phyloP scores from a whole-genome alignment of 2,888 invertebrate genomes.

The Fragum sueziense region DNA sequence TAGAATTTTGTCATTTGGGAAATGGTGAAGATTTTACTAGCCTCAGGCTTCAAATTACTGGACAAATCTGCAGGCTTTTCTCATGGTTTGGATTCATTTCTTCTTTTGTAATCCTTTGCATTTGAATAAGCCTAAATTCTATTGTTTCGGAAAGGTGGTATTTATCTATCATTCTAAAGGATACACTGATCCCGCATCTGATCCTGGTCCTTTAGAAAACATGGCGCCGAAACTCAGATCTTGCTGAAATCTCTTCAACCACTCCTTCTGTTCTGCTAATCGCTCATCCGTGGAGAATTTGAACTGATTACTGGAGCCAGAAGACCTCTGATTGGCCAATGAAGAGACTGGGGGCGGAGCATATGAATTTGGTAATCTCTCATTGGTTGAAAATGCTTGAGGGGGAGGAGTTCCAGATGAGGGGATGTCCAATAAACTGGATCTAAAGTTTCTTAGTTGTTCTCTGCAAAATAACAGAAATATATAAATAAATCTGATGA shows the following conservation, averaged over 20 bases:
- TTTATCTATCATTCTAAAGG: conserved; percentile 60
- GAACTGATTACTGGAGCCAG: conserved; percentile 9
- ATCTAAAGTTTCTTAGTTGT: conserved; percentile 69
- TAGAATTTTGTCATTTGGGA: too few species aligned
- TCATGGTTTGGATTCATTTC: too few species aligned
- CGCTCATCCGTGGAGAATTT: conserved; percentile 69
- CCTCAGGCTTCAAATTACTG: too few species aligned
- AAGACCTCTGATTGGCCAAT: background rate
- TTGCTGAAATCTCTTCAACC: conserved; percentile 73
- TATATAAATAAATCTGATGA: too few species aligned
- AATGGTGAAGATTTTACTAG: too few species aligned
- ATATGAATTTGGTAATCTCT: conserved; percentile 9
- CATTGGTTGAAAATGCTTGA: conserved; percentile 1
- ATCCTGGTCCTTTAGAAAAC: conserved; percentile 58
- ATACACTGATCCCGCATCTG: conserved; percentile 76
- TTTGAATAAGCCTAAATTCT: too few species aligned
- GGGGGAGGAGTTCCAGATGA: conserved; percentile 33
- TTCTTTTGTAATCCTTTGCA: too few species aligned
- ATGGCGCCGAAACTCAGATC: conserved; percentile 66
- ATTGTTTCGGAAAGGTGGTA: too few species aligned
- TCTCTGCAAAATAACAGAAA: too few species aligned
- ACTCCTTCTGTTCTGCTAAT: conserved; percentile 74
- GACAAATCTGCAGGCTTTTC: too few species aligned
- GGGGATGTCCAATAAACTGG: conserved; percentile 61
- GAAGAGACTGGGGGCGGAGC: conserved; percentile 13